phyloP scores from a whole-genome alignment of 2,797 vertebrate genomes.

The Liasis olivaceus region DNA sequence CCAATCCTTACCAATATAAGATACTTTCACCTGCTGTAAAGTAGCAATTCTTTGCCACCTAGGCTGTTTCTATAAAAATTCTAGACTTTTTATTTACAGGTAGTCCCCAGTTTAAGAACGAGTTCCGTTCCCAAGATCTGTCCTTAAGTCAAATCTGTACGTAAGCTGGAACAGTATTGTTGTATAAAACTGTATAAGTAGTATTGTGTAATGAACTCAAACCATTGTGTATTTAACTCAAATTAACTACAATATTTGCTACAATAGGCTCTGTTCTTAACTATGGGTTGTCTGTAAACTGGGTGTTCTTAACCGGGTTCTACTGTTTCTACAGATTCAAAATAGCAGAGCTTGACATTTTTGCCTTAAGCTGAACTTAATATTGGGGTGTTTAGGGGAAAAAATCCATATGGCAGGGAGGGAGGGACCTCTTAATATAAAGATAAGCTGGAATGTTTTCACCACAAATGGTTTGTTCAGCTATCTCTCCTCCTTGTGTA shows the following conservation, averaged over 20 bases:
- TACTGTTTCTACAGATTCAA: constrained; percentile 59
- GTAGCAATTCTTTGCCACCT: constrained; percentile 62
- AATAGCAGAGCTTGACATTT: constrained; percentile 70
- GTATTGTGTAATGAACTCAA: too few relatives aligned
- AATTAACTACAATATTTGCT: too few relatives aligned
- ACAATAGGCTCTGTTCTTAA: too few relatives aligned
- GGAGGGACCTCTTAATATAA: constrained; percentile 69
- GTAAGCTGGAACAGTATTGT: too few relatives aligned
- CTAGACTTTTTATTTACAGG: constrained; percentile 60
- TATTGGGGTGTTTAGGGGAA: constrained; percentile 56
- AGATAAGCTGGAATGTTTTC: constrained; percentile 68
- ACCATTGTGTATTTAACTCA: too few relatives aligned
- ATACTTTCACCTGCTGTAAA: constrained; percentile 62
- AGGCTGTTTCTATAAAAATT: constrained; percentile 64
- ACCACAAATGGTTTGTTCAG: constrained; percentile 77
- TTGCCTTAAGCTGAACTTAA: constrained; percentile 68
- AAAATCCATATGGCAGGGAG: constrained; percentile 57
- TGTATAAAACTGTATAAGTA: too few relatives aligned
- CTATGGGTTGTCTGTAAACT: too few relatives aligned
- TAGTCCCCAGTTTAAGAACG: too few relatives aligned
- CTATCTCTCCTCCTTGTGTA: constrained; percentile 73
- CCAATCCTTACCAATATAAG: constrained; percentile 35
- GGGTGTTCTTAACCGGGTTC: too few relatives aligned
- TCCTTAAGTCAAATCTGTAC: too few relatives aligned
- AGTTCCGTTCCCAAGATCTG: too few relatives aligned